Evolutionary conservation across 2,888 invertebrate species (phyloP).

Genomic region (Gibbula magus): DNA sequence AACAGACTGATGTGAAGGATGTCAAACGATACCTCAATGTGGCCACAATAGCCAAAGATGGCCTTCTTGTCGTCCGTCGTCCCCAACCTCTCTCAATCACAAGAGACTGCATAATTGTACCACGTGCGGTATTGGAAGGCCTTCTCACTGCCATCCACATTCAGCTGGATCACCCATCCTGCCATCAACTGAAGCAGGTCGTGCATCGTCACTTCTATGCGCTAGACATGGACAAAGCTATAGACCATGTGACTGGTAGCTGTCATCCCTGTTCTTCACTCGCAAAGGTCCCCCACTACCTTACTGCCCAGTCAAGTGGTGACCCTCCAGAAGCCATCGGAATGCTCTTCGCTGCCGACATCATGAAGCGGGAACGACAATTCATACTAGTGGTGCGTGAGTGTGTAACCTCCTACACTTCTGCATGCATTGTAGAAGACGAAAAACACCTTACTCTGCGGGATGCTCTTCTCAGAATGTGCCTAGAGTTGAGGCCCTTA

Average conservation of each 20-base stretch:
- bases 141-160: slow-evolving; percentile 35
- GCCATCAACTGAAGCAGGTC: slow-evolving; percentile 27
- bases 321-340: not conserved
- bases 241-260: not conserved
- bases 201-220: slow-evolving; percentile 30
- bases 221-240: slow-evolving; percentile 23
- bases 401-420: not conserved
- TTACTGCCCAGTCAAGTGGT: not conserved
- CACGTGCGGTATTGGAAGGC: slow-evolving; percentile 30
- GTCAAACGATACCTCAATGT: slow-evolving; percentile 37
- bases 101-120: slow-evolving; percentile 31
- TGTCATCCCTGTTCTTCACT: slow-evolving; percentile 31
- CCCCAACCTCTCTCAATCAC: not conserved
- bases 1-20: slow-evolving; percentile 32
- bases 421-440: not conserved
- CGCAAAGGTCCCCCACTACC: not conserved
- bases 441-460: not conserved
- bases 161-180: slow-evolving; percentile 33
- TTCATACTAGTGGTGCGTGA: not conserved
- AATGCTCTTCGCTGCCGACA: not conserved
- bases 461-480: not conserved
- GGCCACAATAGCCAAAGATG: slow-evolving; percentile 29
- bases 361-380: not conserved
- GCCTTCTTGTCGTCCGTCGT: slow-evolving; percentile 31
- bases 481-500: not conserved